Evolutionary conservation across 2,888 invertebrate genomes (phyloP).

Genomic region (Andrena chrysosceles): DNA sequence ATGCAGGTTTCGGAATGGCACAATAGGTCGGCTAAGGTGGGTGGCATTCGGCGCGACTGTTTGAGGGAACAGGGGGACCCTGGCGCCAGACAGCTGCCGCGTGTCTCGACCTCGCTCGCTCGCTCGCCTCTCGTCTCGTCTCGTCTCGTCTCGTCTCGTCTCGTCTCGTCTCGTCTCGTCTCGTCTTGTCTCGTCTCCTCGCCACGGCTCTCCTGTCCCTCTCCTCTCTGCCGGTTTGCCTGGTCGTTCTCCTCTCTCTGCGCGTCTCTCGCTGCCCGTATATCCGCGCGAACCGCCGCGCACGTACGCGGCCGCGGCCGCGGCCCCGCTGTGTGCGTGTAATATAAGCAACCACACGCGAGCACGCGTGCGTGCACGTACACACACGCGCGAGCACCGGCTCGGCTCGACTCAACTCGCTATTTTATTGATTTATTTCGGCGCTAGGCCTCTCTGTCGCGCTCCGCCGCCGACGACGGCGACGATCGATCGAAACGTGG

Average conservation of each 20-base stretch:
- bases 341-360: not conserved
- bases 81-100: constrained; percentile 84
- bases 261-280: constrained; percentile 1
- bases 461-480: constrained; percentile 26
- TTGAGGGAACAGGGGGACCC: constrained; percentile 78
- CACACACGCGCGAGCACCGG: constrained; percentile 24
- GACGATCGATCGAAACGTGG: constrained; percentile 67
- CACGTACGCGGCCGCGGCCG: not conserved
- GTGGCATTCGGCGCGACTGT: constrained; percentile 80
- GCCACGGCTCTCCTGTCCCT: constrained; percentile 9
- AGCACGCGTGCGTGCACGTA: not conserved
- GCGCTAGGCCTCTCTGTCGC: constrained; percentile 54
- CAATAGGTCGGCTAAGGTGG: constrained; percentile 80
- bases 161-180: constrained; percentile 25
- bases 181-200: constrained; percentile 24
- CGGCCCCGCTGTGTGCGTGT: not conserved
- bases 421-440: constrained; percentile 77
- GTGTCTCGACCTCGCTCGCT: constrained; percentile 82
- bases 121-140: constrained; percentile 22
- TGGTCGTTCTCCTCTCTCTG: constrained; percentile 2
- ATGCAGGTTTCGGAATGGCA: constrained; percentile 78
- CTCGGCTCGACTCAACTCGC: constrained; percentile 57
- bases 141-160: constrained; percentile 27
- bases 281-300: constrained; percentile 3
- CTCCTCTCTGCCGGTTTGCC: not conserved